Evolutionary conservation across 2,888 invertebrate genomes (phyloP).

Genomic region (Fissipunctia ypsillon): DNA sequence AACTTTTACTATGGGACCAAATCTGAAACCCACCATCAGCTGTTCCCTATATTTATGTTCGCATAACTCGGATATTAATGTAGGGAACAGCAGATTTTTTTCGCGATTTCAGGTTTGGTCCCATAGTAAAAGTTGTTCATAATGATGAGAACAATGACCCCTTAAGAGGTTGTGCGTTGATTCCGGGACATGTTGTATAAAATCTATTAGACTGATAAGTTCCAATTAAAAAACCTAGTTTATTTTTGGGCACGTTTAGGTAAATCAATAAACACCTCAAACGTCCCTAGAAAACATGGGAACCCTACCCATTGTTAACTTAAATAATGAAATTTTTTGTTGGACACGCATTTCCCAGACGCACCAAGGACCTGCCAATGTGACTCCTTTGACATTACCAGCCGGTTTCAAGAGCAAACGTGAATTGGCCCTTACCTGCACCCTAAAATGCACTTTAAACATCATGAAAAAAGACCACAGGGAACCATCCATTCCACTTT

Average conservation of each 20-base stretch:
- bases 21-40: too few relatives aligned
- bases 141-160: too few relatives aligned
- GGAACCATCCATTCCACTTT: slow-evolving; percentile 41
- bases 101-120: too few relatives aligned
- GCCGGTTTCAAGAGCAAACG: slow-evolving; percentile 72
- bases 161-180: too few relatives aligned
- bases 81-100: too few relatives aligned
- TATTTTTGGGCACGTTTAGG: neutral
- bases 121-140: too few relatives aligned
- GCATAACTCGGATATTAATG: too few relatives aligned
- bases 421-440: slow-evolving; percentile 51
- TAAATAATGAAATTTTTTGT: slow-evolving; percentile 60
- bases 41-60: too few relatives aligned
- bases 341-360: slow-evolving; percentile 69
- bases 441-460: neutral
- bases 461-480: slow-evolving; percentile 18
- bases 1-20: too few relatives aligned
- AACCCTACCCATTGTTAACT: slow-evolving; percentile 60
- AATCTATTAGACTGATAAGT: neutral
- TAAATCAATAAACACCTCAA: neutral
- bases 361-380: slow-evolving; percentile 80
- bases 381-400: slow-evolving; percentile 85
- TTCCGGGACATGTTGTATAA: too few relatives aligned
- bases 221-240: neutral
- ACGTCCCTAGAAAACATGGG: slow-evolving; percentile 27